Percentiles rank a stretch among this genome's conserved stretches.
Conservation (phyloP, 2,113 vertebrate species). For the Oplegnathus fasciatus region DNA sequence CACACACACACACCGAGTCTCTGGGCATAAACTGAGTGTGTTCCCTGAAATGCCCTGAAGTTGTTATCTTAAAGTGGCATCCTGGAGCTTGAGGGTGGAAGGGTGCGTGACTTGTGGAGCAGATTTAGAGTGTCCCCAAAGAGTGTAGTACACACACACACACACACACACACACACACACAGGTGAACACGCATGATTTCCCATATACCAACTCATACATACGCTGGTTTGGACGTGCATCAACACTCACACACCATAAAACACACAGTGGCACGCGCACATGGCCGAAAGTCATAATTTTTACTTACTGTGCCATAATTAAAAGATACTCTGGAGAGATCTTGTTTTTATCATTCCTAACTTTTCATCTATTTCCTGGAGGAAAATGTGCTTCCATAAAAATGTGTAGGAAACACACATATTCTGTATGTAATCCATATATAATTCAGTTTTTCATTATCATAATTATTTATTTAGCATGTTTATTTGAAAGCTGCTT, state of each 20-base stretch:
- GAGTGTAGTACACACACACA: conserved; percentile 18
- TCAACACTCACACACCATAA: not conserved
- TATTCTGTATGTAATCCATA: not conserved
- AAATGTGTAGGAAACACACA: not conserved
- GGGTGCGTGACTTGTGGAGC: conserved; percentile 66
- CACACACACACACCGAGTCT: conserved; percentile 1
- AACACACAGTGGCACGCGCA: conserved; percentile 38
- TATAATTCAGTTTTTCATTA: not conserved
- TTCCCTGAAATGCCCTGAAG: conserved; percentile 69
- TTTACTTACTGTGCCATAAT: conserved; percentile 42
- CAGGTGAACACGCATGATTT: too few relatives aligned
- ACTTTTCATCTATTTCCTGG: conserved; percentile 21
- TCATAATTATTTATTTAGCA: not conserved
- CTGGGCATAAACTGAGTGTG: conserved; percentile 60
- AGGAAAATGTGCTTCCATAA: not conserved
- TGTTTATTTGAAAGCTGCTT: not conserved
- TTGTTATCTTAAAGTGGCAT: conserved; percentile 78
- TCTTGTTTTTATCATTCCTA: conserved; percentile 28
- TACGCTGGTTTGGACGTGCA: not conserved
- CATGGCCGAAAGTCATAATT: conserved; percentile 17
- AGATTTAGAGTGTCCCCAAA: conserved; percentile 67
- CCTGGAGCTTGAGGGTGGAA: conserved; percentile 67
- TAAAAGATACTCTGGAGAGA: conserved; percentile 46
- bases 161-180: conserved; percentile 18
- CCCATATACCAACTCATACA: not conserved